These are phyloP conservation scores for Pelodytes ibericus DNA, from an alignment of 2,797 vertebrate species.

Conservation along the genomic window DNA sequence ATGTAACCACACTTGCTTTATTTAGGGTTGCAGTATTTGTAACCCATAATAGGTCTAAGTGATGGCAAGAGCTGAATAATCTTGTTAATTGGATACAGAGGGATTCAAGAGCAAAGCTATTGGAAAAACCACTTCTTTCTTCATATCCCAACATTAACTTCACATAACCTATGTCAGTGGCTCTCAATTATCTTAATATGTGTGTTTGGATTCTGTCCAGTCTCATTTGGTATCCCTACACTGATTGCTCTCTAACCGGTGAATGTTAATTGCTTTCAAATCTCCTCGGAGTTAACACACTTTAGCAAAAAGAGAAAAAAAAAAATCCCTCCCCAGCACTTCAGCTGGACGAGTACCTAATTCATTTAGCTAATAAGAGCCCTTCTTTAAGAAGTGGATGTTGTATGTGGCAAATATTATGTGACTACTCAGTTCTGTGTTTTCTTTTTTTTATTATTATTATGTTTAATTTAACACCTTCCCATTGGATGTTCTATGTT, in stretches of 20 bases:
- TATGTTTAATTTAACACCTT: no score
- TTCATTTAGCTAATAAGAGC: constrained; percentile 70
- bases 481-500: no score
- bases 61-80: constrained; percentile 39
- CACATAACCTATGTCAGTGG: constrained; percentile 72
- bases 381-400: constrained; percentile 63
- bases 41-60: constrained; percentile 21
- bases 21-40: constrained; percentile 8
- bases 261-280: constrained; percentile 80
- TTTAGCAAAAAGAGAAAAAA: constrained; percentile 59
- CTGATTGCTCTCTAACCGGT: constrained; percentile 79
- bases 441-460: no score
- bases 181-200: constrained; percentile 76
- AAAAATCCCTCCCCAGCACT: constrained; percentile 30
- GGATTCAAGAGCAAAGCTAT: constrained; percentile 60
- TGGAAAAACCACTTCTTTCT: constrained; percentile 66
- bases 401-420: constrained; percentile 54
- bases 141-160: constrained; percentile 71
- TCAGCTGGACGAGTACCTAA: constrained; percentile 65
- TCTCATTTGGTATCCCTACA: constrained; percentile 74
- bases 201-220: constrained; percentile 79
- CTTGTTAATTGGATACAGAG: constrained; percentile 63
- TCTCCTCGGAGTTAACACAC: constrained; percentile 74
- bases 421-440: not conserved
- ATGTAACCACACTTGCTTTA: constrained; percentile 7